These are phyloP conservation scores for Carduelis carduelis DNA, from an alignment of 2,797 vertebrate species.

Conservation along the genomic window DNA sequence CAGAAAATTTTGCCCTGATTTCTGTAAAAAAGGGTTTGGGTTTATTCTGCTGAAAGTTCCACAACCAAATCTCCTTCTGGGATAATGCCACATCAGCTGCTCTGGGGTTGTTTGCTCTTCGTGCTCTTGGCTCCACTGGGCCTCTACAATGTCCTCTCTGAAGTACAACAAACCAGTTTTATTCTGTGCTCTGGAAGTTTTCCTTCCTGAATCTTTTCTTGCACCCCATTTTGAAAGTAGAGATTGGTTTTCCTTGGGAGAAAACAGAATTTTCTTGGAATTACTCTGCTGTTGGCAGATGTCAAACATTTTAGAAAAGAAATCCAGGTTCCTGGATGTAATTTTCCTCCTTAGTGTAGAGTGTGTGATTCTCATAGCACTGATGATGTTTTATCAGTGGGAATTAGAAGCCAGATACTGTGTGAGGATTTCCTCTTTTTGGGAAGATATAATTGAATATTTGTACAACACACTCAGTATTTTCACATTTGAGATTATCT, in stretches of 20 bases:
- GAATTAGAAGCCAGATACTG: background rate
- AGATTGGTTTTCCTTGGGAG: background rate
- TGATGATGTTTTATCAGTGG: background rate
- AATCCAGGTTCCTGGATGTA: background rate
- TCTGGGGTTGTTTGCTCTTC: background rate
- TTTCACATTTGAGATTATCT: background rate
- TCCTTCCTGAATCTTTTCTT: background rate
- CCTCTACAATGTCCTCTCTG: background rate
- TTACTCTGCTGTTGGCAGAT: background rate
- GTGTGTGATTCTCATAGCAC: background rate
- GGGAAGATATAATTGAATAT: background rate
- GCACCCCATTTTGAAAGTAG: background rate
- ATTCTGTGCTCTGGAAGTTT: background rate
- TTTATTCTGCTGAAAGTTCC: background rate
- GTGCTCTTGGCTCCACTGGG: accelerated
- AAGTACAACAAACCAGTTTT: background rate
- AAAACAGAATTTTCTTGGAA: background rate
- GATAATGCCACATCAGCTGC: background rate
- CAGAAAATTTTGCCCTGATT: background rate
- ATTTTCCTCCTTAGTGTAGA: background rate
- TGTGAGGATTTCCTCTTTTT: background rate
- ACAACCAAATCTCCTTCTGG: background rate
- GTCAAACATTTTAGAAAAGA: background rate
- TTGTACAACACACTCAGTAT: background rate
- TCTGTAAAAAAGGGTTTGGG: accelerated